Evolutionary conservation across 1,140 invertebrate genomes (phyloP).

Genomic region (Pollicipes pollicipes): DNA sequence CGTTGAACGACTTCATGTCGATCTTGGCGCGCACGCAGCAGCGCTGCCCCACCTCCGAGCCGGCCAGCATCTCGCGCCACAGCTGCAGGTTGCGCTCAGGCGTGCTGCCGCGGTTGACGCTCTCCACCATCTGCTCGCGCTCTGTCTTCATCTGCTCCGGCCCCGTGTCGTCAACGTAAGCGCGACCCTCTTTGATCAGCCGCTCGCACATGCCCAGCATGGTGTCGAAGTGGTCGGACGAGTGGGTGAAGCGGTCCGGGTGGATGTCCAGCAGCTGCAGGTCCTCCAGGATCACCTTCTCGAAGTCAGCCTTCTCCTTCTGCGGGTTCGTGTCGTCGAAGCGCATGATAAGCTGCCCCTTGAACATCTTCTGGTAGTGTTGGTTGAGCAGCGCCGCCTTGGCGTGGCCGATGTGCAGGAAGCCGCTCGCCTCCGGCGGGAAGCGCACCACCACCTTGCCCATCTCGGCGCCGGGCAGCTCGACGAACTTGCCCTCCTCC

Average conservation of each 20-base stretch:
- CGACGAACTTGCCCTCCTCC: conserved; percentile 88
- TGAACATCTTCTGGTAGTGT: conserved; percentile 82
- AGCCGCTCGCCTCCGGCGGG: conserved; percentile 95
- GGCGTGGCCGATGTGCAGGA: conserved; percentile 94
- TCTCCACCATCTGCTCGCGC: conserved; percentile 72
- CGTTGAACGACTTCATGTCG: conserved; percentile 89
- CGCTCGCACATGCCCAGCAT: conserved; percentile 76
- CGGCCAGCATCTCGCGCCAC: conserved; percentile 92
- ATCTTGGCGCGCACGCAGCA: conserved; percentile 95
- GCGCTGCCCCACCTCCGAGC: conserved; percentile 51
- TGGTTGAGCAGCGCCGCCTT: conserved; percentile 97
- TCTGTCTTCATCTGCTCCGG: conserved; percentile 86
- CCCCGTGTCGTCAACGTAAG: conserved; percentile 93
- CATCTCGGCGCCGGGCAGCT: conserved; percentile 85
- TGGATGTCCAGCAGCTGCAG: conserved; percentile 77
- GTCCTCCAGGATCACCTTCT: conserved; percentile 91
- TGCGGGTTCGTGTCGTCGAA: conserved; percentile 99
- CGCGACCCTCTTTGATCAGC: conserved; percentile 68
- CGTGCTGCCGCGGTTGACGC: conserved; percentile 63
- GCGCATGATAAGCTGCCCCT: conserved; percentile 91
- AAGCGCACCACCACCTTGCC: conserved; percentile 89
- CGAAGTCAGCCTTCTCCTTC: conserved; percentile 96
- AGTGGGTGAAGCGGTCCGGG: conserved; percentile 83
- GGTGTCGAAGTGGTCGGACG: conserved; percentile 90
- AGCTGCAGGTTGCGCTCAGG: conserved; percentile 68